These are phyloP conservation scores for Craniophora ligustri DNA, from an alignment of 2,888 invertebrate genomes.

Conservation along the genomic window DNA sequence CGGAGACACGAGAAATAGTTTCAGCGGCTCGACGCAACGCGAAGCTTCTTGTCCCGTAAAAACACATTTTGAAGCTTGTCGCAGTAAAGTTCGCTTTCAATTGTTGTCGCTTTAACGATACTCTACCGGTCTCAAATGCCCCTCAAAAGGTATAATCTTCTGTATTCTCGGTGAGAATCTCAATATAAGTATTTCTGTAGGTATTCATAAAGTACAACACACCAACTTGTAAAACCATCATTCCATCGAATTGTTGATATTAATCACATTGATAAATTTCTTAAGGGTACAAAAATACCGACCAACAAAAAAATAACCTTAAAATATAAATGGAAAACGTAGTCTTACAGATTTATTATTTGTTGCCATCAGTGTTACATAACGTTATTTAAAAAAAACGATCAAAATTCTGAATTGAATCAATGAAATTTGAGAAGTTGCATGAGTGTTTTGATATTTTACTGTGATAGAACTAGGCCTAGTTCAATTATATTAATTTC, in stretches of 20 bases:
- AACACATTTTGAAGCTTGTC: too few species aligned
- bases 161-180: slow-evolving; percentile 69
- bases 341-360: too few species aligned
- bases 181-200: slow-evolving; percentile 47
- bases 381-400: too few species aligned
- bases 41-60: too few species aligned
- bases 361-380: too few species aligned
- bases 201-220: slow-evolving; percentile 1
- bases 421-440: slow-evolving; percentile 43
- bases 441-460: slow-evolving; percentile 78
- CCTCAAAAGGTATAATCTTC: slow-evolving; percentile 29
- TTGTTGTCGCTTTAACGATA: not conserved
- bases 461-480: slow-evolving; percentile 87
- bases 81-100: not conserved
- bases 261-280: not conserved
- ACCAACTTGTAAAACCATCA: slow-evolving; percentile 56
- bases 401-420: slow-evolving; percentile 28
- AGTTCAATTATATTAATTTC: slow-evolving; percentile 59
- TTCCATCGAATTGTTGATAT: slow-evolving; percentile 65
- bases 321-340: too few species aligned
- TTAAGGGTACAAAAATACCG: too few species aligned
- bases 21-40: too few species aligned
- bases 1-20: too few species aligned
- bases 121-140: not conserved
- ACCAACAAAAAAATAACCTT: too few species aligned